A percentile compares a stretch with the other conserved stretches of the same genome.
Evolutionary conservation across 2,888 invertebrate species (phyloP).

Genomic region (Liposcelis brunnea): DNA sequence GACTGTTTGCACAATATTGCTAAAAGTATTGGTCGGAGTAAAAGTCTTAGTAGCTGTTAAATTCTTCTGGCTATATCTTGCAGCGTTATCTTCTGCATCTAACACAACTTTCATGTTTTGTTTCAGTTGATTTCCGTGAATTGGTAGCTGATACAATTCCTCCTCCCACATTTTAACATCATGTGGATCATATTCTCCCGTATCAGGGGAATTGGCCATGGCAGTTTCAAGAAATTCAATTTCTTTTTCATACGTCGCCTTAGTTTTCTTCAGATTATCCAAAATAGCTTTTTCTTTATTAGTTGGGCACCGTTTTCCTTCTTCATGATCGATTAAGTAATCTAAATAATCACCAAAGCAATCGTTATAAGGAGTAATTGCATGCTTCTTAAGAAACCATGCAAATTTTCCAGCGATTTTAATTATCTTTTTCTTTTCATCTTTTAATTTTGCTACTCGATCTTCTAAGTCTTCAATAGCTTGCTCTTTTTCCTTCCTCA

Average conservation of each 20-base stretch:
- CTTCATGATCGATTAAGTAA: neutral
- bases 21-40: no score
- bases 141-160: neutral
- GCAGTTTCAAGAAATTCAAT: neutral
- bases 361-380: neutral
- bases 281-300: neutral
- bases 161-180: neutral
- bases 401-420: neutral
- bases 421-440: neutral
- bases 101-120: neutral
- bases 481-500: no score
- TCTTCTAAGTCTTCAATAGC: no score
- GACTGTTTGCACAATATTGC: no score
- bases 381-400: neutral
- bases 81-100: neutral
- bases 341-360: neutral
- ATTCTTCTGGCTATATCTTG: neutral
- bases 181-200: no score
- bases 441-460: neutral
- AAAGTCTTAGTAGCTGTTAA: no score
- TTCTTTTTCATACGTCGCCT: neutral
- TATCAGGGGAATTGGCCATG: neutral
- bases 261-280: neutral
- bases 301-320: no score
- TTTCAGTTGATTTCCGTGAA: neutral